Evolutionary conservation across 1,140 invertebrate species (phyloP).

Genomic region (Chironomus striatipennis): DNA sequence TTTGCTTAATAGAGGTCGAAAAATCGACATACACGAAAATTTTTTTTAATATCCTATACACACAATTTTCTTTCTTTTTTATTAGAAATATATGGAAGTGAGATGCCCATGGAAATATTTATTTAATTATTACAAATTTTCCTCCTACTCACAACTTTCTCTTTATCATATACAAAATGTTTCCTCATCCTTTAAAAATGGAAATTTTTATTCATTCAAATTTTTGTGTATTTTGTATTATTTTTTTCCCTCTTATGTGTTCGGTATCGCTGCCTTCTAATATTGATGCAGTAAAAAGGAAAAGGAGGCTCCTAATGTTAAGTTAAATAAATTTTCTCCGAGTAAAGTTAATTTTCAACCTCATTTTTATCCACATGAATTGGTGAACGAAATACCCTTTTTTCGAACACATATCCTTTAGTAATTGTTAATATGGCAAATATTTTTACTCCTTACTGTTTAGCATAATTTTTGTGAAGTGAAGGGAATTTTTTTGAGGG

Average conservation of each 20-base stretch:
- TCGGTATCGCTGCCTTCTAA: neutral
- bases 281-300: neutral
- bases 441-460: neutral
- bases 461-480: neutral
- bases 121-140: conserved; percentile 23
- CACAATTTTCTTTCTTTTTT: neutral
- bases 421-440: conserved; percentile 13
- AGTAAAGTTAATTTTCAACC: conserved; percentile 5
- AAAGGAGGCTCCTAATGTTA: neutral
- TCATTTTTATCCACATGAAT: conserved; percentile 8
- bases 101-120: conserved; percentile 19
- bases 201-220: too few relatives aligned
- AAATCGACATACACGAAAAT: conserved; percentile 4
- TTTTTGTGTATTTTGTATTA: too few relatives aligned
- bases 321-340: neutral
- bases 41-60: neutral
- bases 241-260: too few relatives aligned
- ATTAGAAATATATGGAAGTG: neutral
- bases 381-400: neutral
- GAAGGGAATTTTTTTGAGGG: too few relatives aligned
- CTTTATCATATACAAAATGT: too few relatives aligned
- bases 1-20: conserved; percentile 12
- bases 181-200: too few relatives aligned
- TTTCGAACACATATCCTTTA: neutral
- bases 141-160: neutral